These are phyloP conservation scores for human DNA, from an alignment of 2,113 vertebrate species.

Conservation along the genomic window GRCh38 chr2:10324001-10324500, in stretches of 20 bases:
- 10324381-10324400: neutral
- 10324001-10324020: neutral
- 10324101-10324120: neutral
- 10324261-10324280: constrained; percentile 37
- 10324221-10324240: constrained; percentile 64
- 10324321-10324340: neutral
- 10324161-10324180: constrained; percentile 72
- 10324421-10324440: neutral
- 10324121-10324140: constrained; percentile 16
- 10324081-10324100: neutral
- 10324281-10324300: rapidly evolving
- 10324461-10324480: neutral
- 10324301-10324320: neutral
- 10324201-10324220: constrained; percentile 59
- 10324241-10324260: constrained; percentile 54
- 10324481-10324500: neutral
- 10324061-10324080: neutral
- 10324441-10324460: neutral
- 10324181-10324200: constrained; percentile 56
- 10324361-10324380: neutral
- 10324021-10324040: neutral
- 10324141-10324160: constrained; percentile 57
- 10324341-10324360: neutral
- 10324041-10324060: neutral
- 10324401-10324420: neutral